Percentiles rank a stretch among this genome's conserved stretches.
Conservation (phyloP, 2,888 invertebrate species). For the Spodoptera picta region DNA sequence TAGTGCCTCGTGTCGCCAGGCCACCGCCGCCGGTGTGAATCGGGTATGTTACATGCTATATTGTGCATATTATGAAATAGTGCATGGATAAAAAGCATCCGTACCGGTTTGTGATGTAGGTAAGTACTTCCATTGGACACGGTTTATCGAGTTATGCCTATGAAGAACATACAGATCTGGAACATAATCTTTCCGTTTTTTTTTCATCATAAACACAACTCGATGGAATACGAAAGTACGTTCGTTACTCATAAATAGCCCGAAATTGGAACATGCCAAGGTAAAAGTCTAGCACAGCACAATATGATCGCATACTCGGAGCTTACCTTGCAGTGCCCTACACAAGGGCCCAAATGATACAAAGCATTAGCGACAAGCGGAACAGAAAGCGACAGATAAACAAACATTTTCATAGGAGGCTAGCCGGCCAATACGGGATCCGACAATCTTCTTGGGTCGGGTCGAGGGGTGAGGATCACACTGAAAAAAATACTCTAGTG, state of each 20-base stretch:
- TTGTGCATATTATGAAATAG: conserved; percentile 73
- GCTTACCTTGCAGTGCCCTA: conserved; percentile 61
- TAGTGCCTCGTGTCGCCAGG: conserved; percentile 70
- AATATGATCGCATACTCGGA: conserved; percentile 63
- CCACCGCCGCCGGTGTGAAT: conserved; percentile 86
- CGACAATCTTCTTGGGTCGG: conserved; percentile 86
- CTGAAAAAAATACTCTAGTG: conserved; percentile 89
- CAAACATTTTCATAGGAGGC: conserved; percentile 88
- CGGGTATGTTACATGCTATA: conserved; percentile 82
- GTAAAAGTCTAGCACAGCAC: conserved; percentile 63
- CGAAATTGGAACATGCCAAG: conserved; percentile 62
- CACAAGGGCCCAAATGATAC: conserved; percentile 59
- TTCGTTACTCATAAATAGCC: conserved; percentile 38
- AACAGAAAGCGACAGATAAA: conserved; percentile 78
- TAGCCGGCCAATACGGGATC: conserved; percentile 86
- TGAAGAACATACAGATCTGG: conserved; percentile 32
- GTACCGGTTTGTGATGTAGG: conserved; percentile 32
- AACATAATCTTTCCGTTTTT: conserved; percentile 1
- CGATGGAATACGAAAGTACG: conserved; percentile 27
- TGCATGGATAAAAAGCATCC: conserved; percentile 62
- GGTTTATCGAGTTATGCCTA: conserved; percentile 37
- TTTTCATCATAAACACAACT: conserved; percentile 46
- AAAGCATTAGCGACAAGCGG: conserved; percentile 83
- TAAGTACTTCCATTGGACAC: conserved; percentile 12
- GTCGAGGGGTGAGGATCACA: conserved; percentile 89